These are phyloP conservation scores for Channa argus DNA, from an alignment of 2,113 vertebrate genomes.

Conservation along the genomic window DNA sequence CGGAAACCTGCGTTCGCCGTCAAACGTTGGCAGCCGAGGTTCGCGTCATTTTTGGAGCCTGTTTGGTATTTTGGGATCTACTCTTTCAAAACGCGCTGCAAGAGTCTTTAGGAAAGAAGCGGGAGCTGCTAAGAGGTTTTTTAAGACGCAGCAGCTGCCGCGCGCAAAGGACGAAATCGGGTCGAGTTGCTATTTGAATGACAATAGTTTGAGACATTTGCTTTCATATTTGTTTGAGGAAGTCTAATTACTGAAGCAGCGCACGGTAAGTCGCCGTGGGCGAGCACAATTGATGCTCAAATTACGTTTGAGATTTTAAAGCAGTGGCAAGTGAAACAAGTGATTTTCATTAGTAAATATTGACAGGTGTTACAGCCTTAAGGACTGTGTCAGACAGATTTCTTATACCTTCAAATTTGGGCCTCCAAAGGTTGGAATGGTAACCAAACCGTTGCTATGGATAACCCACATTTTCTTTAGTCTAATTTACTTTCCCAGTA, in stretches of 20 bases:
- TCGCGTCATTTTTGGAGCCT: constrained; percentile 16
- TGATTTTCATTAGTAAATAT: constrained; percentile 37
- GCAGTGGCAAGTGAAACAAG: constrained; percentile 36
- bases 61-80: constrained; percentile 28
- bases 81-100: background rate
- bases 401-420: background rate
- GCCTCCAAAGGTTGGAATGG: background rate
- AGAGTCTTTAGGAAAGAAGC: constrained; percentile 16
- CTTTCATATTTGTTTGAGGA: constrained; percentile 15
- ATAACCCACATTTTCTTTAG: constrained; percentile 16
- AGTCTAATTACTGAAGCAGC: constrained; percentile 8
- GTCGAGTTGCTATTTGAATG: constrained; percentile 37
- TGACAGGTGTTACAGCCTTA: constrained; percentile 60
- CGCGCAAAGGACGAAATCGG: constrained; percentile 46
- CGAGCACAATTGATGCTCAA: background rate
- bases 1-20: constrained; percentile 20
- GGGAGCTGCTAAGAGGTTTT: constrained; percentile 11
- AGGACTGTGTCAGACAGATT: constrained; percentile 9
- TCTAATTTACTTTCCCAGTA: background rate
- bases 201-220: constrained; percentile 39
- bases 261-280: constrained; percentile 4
- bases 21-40: constrained; percentile 1
- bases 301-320: constrained; percentile 27
- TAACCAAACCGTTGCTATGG: constrained; percentile 27
- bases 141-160: constrained; percentile 29